Percentiles rank a stretch among this genome's conserved stretches.
Conservation (phyloP, 2,113 vertebrate genomes). For the Psephotus haematonotus region DNA sequence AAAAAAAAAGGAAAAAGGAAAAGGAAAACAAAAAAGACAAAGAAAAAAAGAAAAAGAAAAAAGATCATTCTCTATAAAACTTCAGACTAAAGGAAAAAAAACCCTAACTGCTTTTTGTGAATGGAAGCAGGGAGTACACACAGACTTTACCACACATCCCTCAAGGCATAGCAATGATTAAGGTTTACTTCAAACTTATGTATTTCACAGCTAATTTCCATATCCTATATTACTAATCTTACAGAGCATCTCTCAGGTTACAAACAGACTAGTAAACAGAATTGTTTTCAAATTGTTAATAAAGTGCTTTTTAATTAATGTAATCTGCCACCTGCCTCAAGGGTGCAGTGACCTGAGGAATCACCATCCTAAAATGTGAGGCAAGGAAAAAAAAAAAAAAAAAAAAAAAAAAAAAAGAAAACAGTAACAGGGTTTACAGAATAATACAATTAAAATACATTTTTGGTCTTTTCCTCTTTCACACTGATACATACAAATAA, state of each 20-base stretch:
- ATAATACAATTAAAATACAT: neutral
- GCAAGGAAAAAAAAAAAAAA: neutral
- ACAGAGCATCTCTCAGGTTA: neutral
- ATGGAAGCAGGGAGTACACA: neutral
- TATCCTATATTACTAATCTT: neutral
- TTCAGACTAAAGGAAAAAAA: neutral
- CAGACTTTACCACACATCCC: neutral
- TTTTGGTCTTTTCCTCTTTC: neutral
- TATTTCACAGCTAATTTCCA: neutral
- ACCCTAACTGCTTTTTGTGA: neutral
- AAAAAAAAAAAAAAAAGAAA: neutral
- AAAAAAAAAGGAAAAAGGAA: fast-evolving
- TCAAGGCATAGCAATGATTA: neutral
- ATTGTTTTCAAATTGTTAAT: neutral
- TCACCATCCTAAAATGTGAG: neutral
- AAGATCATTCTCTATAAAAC: neutral
- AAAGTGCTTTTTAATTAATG: neutral
- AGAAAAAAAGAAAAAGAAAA: no score
- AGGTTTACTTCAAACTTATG: neutral
- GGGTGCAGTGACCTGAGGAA: neutral
- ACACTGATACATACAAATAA: neutral
- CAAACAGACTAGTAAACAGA: neutral
- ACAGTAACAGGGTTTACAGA: neutral
- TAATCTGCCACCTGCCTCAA: neutral
- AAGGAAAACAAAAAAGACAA: no score